Evolutionary conservation across 2,888 invertebrate species (phyloP), one percentile per base, ranked within the genome.

Genomic region (Lithophane semibrunnea): DNA sequence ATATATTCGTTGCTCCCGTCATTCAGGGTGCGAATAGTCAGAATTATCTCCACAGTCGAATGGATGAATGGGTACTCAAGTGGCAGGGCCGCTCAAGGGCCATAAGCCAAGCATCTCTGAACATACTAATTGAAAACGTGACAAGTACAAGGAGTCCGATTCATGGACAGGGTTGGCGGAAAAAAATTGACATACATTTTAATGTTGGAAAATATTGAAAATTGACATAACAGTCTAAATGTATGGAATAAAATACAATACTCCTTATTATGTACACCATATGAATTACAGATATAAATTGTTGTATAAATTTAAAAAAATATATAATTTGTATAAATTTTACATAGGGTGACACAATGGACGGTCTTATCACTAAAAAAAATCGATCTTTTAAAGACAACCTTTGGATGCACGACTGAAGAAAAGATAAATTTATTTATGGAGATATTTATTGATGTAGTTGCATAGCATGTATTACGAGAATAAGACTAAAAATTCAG

Each of bases 61-160:
- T 77, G 80, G 81, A 86, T 81, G 87, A 85, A 82, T 85, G 71
- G 80, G 79, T 69, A 82, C 75, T 86, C 78, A 79, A 85, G 87
- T 86, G 80, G 86, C 86, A 86, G 75, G 72, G 77, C 87, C 88
- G 88, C 87, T 89, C 89, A 89, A 91, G 91, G 91, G 90, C 92
- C 91, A 91, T 92, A 90, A 92, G 92, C 90, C 90, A 86, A 89
- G 89, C 90, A 88, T 89, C 89, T 89, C 83, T 90, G 92, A 92
- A 91, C 91, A 92, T 91, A 92, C 94, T 95, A 95, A 96, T 95
- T 95, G 94, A 95, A 95, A 95, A 95, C 96, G 95, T 95, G 95
- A 95, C 94, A 89, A 88, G 88, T 88, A 89, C 91, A 86, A 90
- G 86, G 88, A 86, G 88, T 86, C 88, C 87, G 89, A 89, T 89